Evolutionary conservation across 2,797 vertebrate genomes (phyloP).

Genomic region (Gallirallus australis): DNA sequence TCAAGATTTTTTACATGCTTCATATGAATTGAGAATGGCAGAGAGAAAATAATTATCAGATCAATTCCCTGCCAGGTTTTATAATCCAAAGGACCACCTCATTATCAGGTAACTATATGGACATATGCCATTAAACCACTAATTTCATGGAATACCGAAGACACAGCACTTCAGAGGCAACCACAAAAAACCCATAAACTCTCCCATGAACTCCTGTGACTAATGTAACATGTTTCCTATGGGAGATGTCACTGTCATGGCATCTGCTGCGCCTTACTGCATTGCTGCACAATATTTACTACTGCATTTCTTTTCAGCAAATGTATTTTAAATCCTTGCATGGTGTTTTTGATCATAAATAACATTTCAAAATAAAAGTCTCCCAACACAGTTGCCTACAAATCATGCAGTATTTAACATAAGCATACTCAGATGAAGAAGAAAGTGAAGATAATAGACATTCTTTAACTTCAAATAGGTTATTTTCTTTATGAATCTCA

Average conservation of each 20-base stretch:
- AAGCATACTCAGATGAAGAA: not conserved
- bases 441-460: not conserved
- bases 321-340: not conserved
- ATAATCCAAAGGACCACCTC: not conserved
- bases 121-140: not conserved
- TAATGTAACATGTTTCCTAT: not conserved
- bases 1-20: not conserved
- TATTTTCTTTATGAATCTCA: not conserved
- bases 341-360: not conserved
- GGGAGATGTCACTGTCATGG: not conserved
- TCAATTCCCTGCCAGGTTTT: not conserved
- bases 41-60: not conserved
- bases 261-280: not conserved
- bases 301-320: not conserved
- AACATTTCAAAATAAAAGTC: not conserved
- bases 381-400: not conserved
- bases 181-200: not conserved
- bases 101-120: not conserved
- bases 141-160: not conserved
- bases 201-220: not conserved
- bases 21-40: rapidly evolving
- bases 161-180: not conserved
- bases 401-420: not conserved
- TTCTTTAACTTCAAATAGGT: not conserved
- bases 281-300: not conserved